Conservation (phyloP, 2,888 invertebrate genomes). For the Troides aeacus region DNA sequence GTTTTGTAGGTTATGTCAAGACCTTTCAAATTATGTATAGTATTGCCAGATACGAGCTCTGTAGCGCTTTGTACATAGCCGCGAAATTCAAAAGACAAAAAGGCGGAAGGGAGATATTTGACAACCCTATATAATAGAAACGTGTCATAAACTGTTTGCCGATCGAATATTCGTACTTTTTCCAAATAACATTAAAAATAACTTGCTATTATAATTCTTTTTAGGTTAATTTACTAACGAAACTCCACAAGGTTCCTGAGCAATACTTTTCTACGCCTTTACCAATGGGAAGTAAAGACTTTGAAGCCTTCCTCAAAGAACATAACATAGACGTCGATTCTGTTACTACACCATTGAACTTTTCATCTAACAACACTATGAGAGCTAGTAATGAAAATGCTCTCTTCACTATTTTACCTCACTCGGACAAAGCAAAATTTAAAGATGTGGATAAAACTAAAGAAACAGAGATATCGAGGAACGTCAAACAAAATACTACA, state of each 20-base stretch:
- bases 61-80: no score
- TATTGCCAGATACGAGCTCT: no score
- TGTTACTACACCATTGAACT: slow-evolving; percentile 47
- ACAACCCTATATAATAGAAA: no score
- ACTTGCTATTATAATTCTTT: slow-evolving; percentile 23
- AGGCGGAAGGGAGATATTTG: no score
- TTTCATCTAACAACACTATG: slow-evolving; percentile 4
- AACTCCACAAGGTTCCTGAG: slow-evolving; percentile 44
- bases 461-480: background rate
- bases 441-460: background rate
- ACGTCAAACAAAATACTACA: background rate
- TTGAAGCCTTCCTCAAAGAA: slow-evolving; percentile 55
- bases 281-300: slow-evolving; percentile 55
- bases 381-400: background rate
- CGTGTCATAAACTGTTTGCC: background rate
- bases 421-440: background rate
- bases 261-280: slow-evolving; percentile 59
- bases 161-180: background rate
- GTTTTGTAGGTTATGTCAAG: no score
- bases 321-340: slow-evolving; percentile 52
- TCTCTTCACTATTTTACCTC: background rate
- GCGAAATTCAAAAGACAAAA: no score
- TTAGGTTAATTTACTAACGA: slow-evolving; percentile 40
- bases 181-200: background rate
- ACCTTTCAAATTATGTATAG: no score